A percentile compares a stretch with the other conserved stretches of the same genome.
Conservation (phyloP, 2,888 invertebrate species). For the Zaprionus lineosus region DNA sequence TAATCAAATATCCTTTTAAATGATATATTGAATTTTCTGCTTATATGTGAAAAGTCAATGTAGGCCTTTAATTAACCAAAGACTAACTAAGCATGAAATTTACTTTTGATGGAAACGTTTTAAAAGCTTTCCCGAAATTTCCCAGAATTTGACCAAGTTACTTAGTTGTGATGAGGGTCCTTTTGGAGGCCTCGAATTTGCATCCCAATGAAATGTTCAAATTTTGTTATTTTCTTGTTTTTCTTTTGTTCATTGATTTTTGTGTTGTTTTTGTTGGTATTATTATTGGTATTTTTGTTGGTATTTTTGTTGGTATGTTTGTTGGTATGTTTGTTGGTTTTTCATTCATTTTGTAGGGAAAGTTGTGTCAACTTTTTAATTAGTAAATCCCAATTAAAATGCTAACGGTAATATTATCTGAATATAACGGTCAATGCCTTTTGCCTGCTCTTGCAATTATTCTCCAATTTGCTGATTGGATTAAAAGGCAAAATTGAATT, state of each 20-base stretch:
- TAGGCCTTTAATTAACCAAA: too few species aligned
- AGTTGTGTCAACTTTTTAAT: conserved; percentile 64
- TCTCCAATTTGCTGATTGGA: conserved; percentile 72
- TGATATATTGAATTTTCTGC: too few species aligned
- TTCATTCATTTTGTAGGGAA: too few species aligned
- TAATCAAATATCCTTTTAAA: too few species aligned
- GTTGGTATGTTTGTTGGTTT: conserved; percentile 15
- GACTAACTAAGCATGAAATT: too few species aligned
- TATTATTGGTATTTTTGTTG: conserved; percentile 41
- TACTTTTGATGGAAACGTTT: too few species aligned
- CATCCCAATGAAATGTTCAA: conserved; percentile 20
- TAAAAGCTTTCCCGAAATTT: too few species aligned
- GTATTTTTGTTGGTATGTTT: conserved; percentile 7
- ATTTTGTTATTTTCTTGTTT: too few species aligned
- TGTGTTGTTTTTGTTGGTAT: too few species aligned
- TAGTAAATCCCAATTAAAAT: conserved; percentile 72
- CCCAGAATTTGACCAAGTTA: too few species aligned
- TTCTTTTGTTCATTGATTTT: too few species aligned
- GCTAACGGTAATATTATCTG: conserved; percentile 64
- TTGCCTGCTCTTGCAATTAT: conserved; percentile 55
- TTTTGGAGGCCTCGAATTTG: neutral
- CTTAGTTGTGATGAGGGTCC: conserved; percentile 7
- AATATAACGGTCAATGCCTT: conserved; percentile 25
- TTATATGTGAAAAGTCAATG: too few species aligned
- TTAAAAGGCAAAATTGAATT: conserved; percentile 71